A percentile compares a stretch with the other conserved stretches of the same genome.
Evolutionary conservation across 2,113 vertebrate species (phyloP).

Genomic region (Brachyhypopomus occidentalis): DNA sequence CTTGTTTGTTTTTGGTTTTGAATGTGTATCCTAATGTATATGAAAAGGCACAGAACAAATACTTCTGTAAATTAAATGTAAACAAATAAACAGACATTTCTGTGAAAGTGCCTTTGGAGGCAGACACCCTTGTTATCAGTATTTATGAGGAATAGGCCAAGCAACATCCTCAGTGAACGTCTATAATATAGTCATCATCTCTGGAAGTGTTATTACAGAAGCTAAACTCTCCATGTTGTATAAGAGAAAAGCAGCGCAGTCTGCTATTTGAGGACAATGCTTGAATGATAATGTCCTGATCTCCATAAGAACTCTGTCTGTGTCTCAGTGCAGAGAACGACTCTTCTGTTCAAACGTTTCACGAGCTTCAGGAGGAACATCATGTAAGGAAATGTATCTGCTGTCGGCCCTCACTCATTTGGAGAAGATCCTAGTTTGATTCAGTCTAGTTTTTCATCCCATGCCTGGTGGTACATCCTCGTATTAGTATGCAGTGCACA

Average conservation of each 20-base stretch:
- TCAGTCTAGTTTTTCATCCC: slow-evolving; percentile 42
- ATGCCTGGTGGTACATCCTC: slow-evolving; percentile 24
- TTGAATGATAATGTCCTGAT: slow-evolving; percentile 28
- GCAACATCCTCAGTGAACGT: background rate
- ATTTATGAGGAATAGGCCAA: background rate
- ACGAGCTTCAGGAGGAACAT: slow-evolving; percentile 10
- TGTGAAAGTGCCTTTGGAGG: background rate
- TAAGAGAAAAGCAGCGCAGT: background rate
- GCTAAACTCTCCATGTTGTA: background rate
- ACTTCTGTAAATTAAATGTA: background rate
- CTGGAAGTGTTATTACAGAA: background rate
- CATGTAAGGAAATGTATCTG: slow-evolving; percentile 2
- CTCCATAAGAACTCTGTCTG: slow-evolving; percentile 12
- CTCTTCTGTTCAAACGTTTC: background rate
- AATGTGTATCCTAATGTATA: slow-evolving; percentile 16
- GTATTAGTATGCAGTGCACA: slow-evolving; percentile 47
- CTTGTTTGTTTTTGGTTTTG: slow-evolving; percentile 41
- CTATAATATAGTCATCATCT: background rate
- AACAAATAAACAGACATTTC: background rate
- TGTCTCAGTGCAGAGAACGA: background rate
- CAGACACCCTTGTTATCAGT: background rate
- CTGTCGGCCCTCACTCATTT: slow-evolving; percentile 34
- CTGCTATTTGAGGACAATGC: background rate
- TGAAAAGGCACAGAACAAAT: background rate
- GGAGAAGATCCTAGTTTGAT: slow-evolving; percentile 16